Evolutionary conservation across 2,888 invertebrate species (phyloP), one percentile per base, ranked within the genome.

Genomic region (Polymixis lichenea): DNA sequence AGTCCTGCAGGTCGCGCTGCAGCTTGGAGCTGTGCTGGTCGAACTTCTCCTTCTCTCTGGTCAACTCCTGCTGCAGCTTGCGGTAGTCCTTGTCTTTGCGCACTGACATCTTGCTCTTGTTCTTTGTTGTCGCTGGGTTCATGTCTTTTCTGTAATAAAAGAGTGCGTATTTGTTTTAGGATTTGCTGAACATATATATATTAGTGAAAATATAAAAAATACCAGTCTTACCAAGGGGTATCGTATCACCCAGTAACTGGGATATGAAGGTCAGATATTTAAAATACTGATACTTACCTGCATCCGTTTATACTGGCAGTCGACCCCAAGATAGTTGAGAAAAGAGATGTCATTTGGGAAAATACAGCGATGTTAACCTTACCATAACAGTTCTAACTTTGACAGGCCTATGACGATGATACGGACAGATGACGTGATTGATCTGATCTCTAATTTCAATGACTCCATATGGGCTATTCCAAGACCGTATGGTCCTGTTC

Each of bases 51-150:
- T 98, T 98, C 95, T 99, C 99, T 91, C 98, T 98, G 28, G 98
- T 98, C 76, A 99, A 96, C 93, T 99, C 99, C 92, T 99, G 99
- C 93, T 99, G 99, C 89, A 99, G 95, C 92, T 99, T 98, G 88
- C 99, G 97, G 95, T 98, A 98, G 94, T 99, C 99, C 94, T 99
- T 99, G 93, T 99, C 99, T 91, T 99, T 99, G 92, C 98, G 98
- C 56, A 98, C 98, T 2, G 97, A 97, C 91, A 98, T 97, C 95
- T 98, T 98, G 92, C 97, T 98, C 95, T 98, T 98, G 91, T 97
- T 98, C 95, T 98, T 98, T 75, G 98, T 97, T 53, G 97, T 97
- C 69, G 97, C 97, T 67, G 97, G 97, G 75, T 97, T 97, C 92
- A 98, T 97, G 92, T 96, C 97, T 89, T 97, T 96, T 81, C 97